A percentile compares a stretch with the other conserved stretches of the same genome.
phyloP scores from a whole-genome alignment of 2,888 invertebrate genomes.

The Cephus pulcher region DNA sequence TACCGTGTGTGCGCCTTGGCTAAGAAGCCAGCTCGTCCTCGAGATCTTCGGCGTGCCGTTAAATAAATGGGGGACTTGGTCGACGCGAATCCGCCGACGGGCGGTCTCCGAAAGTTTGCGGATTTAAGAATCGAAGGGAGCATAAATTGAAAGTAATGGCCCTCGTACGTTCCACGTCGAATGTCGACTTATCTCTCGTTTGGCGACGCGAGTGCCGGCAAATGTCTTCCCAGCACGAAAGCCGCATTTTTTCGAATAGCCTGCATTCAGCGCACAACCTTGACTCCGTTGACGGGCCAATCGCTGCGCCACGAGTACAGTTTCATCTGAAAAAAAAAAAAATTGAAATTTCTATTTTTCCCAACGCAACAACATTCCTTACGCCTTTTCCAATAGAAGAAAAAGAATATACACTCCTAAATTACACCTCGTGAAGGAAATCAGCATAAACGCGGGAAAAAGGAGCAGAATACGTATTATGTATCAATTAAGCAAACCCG shows the following conservation, averaged over 20 bases:
- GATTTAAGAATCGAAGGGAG: conserved; percentile 52
- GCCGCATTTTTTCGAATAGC: conserved; percentile 28
- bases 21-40: not conserved
- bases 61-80: conserved; percentile 20
- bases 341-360: not conserved
- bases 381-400: not conserved
- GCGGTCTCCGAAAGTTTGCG: conserved; percentile 52
- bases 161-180: conserved; percentile 39
- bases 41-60: not conserved
- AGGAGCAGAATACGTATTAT: conserved; percentile 11
- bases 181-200: conserved; percentile 41
- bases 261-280: conserved; percentile 18
- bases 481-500: not conserved
- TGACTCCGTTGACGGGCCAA: not conserved
- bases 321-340: not conserved
- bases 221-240: conserved; percentile 54
- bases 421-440: not conserved
- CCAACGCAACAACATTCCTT: not conserved
- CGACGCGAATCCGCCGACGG: conserved; percentile 33
- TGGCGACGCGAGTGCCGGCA: conserved; percentile 30
- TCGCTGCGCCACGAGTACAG: not conserved
- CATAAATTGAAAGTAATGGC: conserved; percentile 65
- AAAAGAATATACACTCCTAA: not conserved
- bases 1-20: not conserved
- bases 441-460: not conserved